Evolutionary conservation across 2,113 vertebrate species (phyloP).

Genomic region (Pollimyrus isidori): DNA sequence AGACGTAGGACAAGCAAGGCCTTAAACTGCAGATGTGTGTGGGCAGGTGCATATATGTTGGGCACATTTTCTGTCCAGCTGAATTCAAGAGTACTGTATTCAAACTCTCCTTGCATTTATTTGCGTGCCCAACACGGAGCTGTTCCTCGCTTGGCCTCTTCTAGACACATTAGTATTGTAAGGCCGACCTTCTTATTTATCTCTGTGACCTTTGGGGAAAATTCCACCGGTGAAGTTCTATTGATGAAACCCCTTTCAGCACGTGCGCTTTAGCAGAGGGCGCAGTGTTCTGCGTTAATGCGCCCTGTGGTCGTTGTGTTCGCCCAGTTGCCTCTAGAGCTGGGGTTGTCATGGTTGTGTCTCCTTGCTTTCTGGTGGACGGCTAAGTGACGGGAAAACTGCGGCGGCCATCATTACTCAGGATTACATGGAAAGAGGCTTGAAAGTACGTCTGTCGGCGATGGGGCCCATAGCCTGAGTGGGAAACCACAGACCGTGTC

Average conservation of each 20-base stretch:
- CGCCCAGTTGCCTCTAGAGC: conserved; percentile 26
- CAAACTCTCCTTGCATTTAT: not conserved
- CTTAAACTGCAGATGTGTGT: not conserved
- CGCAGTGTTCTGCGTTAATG: conserved; percentile 25
- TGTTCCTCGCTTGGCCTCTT: not conserved
- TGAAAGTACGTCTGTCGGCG: conserved; percentile 60
- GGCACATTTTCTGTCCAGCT: not conserved
- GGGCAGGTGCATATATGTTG: not conserved
- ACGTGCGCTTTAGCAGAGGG: conserved; percentile 36
- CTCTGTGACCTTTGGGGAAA: conserved; percentile 24
- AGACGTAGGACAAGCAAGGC: not conserved
- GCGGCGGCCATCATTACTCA: conserved; percentile 57
- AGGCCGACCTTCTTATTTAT: not conserved
- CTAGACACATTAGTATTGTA: not conserved
- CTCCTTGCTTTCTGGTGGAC: conserved; percentile 40
- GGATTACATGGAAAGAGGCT: conserved; percentile 57
- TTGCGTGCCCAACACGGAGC: not conserved
- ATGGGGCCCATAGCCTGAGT: conserved; percentile 51
- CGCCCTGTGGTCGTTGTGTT: conserved; percentile 5
- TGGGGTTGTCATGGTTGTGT: conserved; percentile 46
- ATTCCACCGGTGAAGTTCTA: not conserved
- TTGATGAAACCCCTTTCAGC: not conserved
- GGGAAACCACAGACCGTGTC: conserved; percentile 26
- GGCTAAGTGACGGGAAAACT: conserved; percentile 41
- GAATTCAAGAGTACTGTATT: not conserved